phyloP scores from a whole-genome alignment of 2,888 invertebrate genomes.

The Furcula furcula region DNA sequence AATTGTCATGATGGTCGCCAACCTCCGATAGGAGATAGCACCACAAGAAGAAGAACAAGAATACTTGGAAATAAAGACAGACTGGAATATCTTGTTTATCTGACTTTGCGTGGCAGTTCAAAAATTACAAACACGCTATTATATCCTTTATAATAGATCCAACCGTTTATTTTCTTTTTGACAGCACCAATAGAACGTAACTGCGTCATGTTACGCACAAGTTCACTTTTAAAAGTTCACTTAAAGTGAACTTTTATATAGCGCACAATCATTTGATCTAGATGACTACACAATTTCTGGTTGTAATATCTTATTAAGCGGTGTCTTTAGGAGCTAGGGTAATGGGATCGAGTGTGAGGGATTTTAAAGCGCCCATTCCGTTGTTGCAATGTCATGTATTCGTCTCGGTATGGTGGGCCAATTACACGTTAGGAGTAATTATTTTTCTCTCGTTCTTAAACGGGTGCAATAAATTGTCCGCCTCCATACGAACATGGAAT shows the following conservation, averaged over 20 bases:
- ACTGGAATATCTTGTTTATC: conserved; percentile 28
- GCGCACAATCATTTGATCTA: too few relatives aligned
- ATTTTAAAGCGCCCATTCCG: conserved; percentile 20
- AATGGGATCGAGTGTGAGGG: conserved; percentile 25
- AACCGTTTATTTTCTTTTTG: too few relatives aligned
- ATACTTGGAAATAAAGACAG: conserved; percentile 20
- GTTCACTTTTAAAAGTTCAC: too few relatives aligned
- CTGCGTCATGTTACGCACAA: too few relatives aligned
- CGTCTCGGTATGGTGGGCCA: conserved; percentile 15
- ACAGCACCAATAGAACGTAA: too few relatives aligned
- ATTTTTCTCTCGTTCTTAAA: conserved; percentile 18
- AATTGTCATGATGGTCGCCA: too few relatives aligned
- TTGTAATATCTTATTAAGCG: too few relatives aligned
- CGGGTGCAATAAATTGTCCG: conserved; percentile 19
- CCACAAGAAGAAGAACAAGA: too few relatives aligned
- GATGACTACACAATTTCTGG: too few relatives aligned
- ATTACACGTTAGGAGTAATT: conserved; percentile 26
- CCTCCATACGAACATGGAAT: not conserved
- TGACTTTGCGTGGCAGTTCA: conserved; percentile 9
- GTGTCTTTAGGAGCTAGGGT: conserved; percentile 14
- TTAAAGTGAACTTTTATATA: too few relatives aligned
- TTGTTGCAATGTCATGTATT: conserved; percentile 18
- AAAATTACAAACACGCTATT: conserved; percentile 2
- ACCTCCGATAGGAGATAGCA: too few relatives aligned
- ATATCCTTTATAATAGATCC: not conserved